These are phyloP conservation scores for Panthera leo DNA, from an alignment of 2,113 vertebrate genomes.

Conservation along the genomic window DNA sequence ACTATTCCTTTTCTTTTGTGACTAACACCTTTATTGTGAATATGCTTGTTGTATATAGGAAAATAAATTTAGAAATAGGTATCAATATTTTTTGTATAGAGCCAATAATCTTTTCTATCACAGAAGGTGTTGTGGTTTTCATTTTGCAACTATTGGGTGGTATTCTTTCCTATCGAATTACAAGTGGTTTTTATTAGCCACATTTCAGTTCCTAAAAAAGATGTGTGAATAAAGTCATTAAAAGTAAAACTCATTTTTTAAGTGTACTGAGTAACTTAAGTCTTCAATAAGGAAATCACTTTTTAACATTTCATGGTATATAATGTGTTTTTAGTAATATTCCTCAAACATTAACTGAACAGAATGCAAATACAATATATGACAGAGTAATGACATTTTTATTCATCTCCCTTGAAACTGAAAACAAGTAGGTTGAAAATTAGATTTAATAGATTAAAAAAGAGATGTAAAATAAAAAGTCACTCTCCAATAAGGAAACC, in stretches of 20 bases:
- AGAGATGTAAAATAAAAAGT: background rate
- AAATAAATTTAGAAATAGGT: background rate
- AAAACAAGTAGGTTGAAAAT: background rate
- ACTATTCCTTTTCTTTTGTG: background rate
- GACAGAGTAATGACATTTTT: background rate
- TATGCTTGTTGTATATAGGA: background rate
- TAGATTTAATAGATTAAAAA: background rate
- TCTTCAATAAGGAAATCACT: background rate
- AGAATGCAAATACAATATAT: background rate
- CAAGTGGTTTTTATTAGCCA: background rate
- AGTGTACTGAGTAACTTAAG: background rate
- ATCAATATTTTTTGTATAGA: background rate
- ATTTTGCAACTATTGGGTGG: background rate
- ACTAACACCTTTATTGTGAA: background rate
- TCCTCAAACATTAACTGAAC: background rate
- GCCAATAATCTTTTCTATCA: background rate
- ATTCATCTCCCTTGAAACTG: background rate
- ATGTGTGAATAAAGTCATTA: background rate
- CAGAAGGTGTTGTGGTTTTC: background rate
- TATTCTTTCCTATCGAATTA: background rate
- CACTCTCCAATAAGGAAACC: background rate
- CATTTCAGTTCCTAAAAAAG: background rate
- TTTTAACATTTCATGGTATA: background rate
- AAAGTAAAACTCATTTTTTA: slow-evolving; percentile 21
- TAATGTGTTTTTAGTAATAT: slow-evolving; percentile 15